Base-by-base conservation (phyloP, 2,113 vertebrate genomes). In the Clupea harengus region DNA sequence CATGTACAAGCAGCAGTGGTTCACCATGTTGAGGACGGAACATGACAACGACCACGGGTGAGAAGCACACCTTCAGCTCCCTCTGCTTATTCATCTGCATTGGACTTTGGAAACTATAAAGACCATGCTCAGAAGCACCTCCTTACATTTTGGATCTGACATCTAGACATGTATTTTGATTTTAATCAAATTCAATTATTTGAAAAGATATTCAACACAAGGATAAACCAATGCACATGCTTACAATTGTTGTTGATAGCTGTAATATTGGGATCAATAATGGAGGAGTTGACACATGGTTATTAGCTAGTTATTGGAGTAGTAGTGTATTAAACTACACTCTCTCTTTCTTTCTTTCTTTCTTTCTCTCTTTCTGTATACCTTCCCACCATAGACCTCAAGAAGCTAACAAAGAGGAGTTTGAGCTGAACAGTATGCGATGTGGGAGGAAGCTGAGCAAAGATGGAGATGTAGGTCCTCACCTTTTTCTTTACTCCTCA, bases 1-100 rank as follows among this genome's bases (percentile, higher is more conserved):
- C 0, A 94, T 99, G 87, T 99, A 99, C 93, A 99, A 99, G 90
- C 97, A 96, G 91, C 98, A 99, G 94, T 99, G 98, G 98, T 97
- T 99, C 90, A 95, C 98, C 44, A 98, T 99, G 98, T 96, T 99
- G 32, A 95, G 98, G 84, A 97, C 97, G 89, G 98, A 99, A 91
- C 98, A 99, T 89, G 98, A 99, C 91, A 98, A 96, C 87, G 98
- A 99, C 89, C 95, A 94, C 18, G 98, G 98, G 98, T 99, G 91
- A 95, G 47, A 4, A 39, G 6, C 11, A 15, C 32, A 10, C 64
- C 20, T 25, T n/a, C 60, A 64, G 60, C 20, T n/a, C 20, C 1
- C 60, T 64, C 60, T 6, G 22, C 22, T 25, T 22, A 60, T 60
- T 60, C 54, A 64, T 39, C 39, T 39, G 39, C 39, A 39, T 39